Conservation (phyloP, 2,113 vertebrate species). For the Salvelinus alpinus region DNA sequence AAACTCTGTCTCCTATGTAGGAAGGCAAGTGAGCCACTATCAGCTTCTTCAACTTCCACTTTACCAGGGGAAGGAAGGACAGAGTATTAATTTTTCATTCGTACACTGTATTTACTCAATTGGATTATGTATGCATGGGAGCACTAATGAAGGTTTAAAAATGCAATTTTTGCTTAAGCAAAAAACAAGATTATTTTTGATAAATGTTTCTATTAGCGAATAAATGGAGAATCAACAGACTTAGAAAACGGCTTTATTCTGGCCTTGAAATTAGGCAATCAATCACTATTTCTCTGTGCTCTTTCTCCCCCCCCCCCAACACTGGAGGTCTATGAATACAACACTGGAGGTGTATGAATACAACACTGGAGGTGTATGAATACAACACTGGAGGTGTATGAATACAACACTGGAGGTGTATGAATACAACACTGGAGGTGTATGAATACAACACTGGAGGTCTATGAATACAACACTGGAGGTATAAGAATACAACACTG, state of each 20-base stretch:
- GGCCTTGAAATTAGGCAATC: slow-evolving; percentile 96
- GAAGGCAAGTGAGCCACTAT: slow-evolving; percentile 3
- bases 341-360: no score
- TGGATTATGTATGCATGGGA: slow-evolving; percentile 82
- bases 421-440: no score
- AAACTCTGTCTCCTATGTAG: slow-evolving; percentile 6
- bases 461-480: no score
- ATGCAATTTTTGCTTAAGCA: slow-evolving; percentile 89
- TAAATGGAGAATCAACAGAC: slow-evolving; percentile 96
- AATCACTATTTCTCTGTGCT: slow-evolving; percentile 84
- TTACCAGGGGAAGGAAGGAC: slow-evolving; percentile 53
- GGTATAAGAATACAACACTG: no score
- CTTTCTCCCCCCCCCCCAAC: slow-evolving; percentile 36
- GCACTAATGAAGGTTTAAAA: slow-evolving; percentile 90
- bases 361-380: no score
- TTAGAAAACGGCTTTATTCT: slow-evolving; percentile 95
- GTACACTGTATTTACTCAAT: slow-evolving; percentile 77
- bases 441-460: no score
- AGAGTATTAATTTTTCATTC: slow-evolving; percentile 73
- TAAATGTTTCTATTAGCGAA: slow-evolving; percentile 98
- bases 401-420: no score
- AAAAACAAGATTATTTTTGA: slow-evolving; percentile 82
- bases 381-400: no score
- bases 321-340: no score
- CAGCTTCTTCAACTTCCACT: slow-evolving; percentile 54